phyloP scores from a whole-genome alignment of 2,888 invertebrate species.

The Ernsta delagoae region DNA sequence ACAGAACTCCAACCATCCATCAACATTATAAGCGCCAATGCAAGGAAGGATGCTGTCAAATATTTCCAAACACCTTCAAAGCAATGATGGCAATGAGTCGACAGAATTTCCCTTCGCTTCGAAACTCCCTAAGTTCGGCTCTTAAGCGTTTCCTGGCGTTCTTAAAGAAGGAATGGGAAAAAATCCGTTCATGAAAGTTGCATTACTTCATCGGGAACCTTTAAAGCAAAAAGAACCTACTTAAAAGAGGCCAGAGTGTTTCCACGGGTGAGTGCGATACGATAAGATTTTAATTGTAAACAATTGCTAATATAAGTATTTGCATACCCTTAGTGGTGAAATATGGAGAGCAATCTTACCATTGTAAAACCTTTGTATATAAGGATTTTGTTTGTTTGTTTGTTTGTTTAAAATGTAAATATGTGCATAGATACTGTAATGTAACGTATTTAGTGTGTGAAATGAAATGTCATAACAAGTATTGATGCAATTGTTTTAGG shows the following conservation, averaged over 20 bases:
- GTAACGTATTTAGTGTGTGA: too few relatives aligned
- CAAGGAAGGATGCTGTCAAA: slow-evolving; percentile 25
- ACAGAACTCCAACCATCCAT: slow-evolving; percentile 13
- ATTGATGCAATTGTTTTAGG: too few relatives aligned
- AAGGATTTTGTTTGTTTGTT: too few relatives aligned
- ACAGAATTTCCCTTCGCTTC: slow-evolving; percentile 19
- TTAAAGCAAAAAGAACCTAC: slow-evolving; percentile 56
- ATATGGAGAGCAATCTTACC: too few relatives aligned
- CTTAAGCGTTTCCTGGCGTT: slow-evolving; percentile 13
- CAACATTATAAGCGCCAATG: slow-evolving; percentile 23
- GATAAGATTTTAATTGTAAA: too few relatives aligned
- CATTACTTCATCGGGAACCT: slow-evolving; percentile 59
- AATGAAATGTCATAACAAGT: too few relatives aligned
- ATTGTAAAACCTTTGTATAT: too few relatives aligned
- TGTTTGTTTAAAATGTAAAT: too few relatives aligned
- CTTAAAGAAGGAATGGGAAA: slow-evolving; percentile 29
- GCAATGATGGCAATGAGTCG: slow-evolving; percentile 35
- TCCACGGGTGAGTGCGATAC: slow-evolving; percentile 1
- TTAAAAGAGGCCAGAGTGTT: slow-evolving; percentile 9
- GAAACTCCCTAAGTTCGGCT: slow-evolving; percentile 22
- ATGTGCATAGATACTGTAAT: too few relatives aligned
- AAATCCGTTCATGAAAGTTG: slow-evolving; percentile 54
- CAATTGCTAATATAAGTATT: too few relatives aligned
- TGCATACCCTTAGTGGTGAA: too few relatives aligned
- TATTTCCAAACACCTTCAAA: slow-evolving; percentile 29